Conservation (phyloP, 2,888 invertebrate genomes). For the Lottia gigantea region DNA sequence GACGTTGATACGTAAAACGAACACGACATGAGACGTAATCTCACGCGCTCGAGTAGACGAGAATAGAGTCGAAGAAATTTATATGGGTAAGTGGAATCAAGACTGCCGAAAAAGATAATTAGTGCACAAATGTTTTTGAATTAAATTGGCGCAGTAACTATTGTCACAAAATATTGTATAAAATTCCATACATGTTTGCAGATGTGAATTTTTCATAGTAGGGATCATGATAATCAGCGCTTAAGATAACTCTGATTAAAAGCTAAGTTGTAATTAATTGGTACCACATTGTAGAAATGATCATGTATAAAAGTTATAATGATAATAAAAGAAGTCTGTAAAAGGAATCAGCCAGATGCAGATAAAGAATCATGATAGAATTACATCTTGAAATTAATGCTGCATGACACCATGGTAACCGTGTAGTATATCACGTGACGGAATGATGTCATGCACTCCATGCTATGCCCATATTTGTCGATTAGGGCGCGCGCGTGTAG, state of each 20-base stretch:
- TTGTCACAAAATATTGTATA: neutral
- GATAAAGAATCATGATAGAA: neutral
- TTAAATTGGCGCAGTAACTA: neutral
- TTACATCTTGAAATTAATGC: constrained; percentile 6
- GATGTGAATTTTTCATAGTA: no score
- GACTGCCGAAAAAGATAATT: no score
- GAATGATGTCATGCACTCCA: constrained; percentile 9
- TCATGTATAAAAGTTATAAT: neutral
- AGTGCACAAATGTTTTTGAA: neutral
- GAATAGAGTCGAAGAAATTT: no score
- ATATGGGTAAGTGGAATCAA: no score
- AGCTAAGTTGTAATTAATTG: no score
- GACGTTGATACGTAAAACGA: no score
- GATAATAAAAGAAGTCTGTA: neutral
- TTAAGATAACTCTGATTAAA: no score
- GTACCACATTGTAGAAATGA: neutral
- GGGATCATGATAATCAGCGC: no score
- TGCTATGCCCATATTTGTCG: constrained; percentile 7
- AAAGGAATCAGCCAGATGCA: constrained; percentile 2
- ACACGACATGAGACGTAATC: no score
- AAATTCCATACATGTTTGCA: neutral
- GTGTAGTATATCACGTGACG: neutral
- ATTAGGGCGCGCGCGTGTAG: neutral
- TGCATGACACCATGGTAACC: constrained; percentile 4
- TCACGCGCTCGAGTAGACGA: no score